A percentile compares a stretch with the other conserved stretches of the same genome.
Conservation (phyloP, 1,140 invertebrate genomes). For the Drosophila lacteicornis region DNA sequence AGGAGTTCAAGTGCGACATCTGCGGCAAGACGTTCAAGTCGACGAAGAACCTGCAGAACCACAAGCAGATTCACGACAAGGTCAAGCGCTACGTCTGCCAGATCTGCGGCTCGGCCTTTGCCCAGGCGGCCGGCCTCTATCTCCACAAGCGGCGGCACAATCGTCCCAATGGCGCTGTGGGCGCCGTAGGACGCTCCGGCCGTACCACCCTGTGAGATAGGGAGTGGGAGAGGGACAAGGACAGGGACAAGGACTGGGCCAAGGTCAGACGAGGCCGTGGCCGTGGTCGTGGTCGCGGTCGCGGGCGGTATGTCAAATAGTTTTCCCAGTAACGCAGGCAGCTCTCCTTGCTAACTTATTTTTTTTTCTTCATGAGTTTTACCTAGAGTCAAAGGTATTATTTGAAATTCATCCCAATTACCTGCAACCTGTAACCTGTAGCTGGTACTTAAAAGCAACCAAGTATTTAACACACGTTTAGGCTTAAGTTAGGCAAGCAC, state of each 20-base stretch:
- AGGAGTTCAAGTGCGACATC: constrained; percentile 85
- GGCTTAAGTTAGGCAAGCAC: constrained; percentile 15
- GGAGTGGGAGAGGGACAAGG: constrained; percentile 39
- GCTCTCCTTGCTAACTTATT: constrained; percentile 3
- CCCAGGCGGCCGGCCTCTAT: constrained; percentile 84
- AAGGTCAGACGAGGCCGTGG: constrained; percentile 23
- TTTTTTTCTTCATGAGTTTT: too few relatives aligned
- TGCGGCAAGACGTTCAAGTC: constrained; percentile 84
- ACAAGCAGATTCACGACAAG: constrained; percentile 85
- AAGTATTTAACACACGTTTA: constrained; percentile 46
- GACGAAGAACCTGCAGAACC: constrained; percentile 79
- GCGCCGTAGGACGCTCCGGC: constrained; percentile 59
- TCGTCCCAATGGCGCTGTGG: constrained; percentile 65
- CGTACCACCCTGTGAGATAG: constrained; percentile 66
- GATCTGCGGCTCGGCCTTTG: constrained; percentile 85
- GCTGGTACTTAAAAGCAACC: constrained; percentile 30
- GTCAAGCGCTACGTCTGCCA: constrained; percentile 85
- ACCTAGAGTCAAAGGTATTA: constrained; percentile 4
- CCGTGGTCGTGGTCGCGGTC: constrained; percentile 21
- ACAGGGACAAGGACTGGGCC: constrained; percentile 12
- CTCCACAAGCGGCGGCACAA: constrained; percentile 85
- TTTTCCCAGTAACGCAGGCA: constrained; percentile 15
- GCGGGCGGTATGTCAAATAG: constrained; percentile 39
- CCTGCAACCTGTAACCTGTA: constrained; percentile 15
- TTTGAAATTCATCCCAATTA: constrained; percentile 3